Conservation (phyloP, 2,888 invertebrate genomes). For the Balanococcus diminutus region DNA sequence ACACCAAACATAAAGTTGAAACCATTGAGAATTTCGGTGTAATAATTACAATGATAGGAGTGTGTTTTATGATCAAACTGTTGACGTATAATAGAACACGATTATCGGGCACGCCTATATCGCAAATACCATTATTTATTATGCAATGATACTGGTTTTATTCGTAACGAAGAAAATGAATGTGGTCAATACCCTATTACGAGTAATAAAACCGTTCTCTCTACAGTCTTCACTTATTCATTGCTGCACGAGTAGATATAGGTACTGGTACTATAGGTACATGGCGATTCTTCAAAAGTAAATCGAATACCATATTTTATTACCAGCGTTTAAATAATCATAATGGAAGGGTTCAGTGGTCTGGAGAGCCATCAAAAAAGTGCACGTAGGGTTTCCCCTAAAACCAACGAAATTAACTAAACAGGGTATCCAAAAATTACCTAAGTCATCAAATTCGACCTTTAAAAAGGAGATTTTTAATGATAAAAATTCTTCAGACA, state of each 20-base stretch:
- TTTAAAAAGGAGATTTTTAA: no score
- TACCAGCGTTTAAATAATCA: no score
- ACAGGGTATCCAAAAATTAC: no score
- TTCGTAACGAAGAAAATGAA: constrained; percentile 19
- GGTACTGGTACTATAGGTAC: no score
- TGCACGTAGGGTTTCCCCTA: no score
- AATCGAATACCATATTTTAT: neutral
- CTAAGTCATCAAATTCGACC: no score
- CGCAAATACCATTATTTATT: constrained; percentile 26
- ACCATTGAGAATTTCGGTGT: neutral
- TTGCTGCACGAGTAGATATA: neutral
- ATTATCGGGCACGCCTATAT: constrained; percentile 29
- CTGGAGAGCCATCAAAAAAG: no score
- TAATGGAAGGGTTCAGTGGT: no score
- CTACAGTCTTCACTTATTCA: neutral
- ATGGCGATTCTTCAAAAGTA: neutral
- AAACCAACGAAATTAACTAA: no score
- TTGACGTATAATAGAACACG: neutral
- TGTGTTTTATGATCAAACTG: constrained; percentile 12
- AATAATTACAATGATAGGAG: neutral
- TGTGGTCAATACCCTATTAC: constrained; percentile 26
- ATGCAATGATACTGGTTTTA: constrained; percentile 20
- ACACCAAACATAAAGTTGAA: neutral
- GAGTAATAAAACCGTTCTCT: neutral
- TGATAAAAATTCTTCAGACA: no score